A percentile compares a stretch with the other conserved stretches of the same genome.
These are phyloP conservation scores for Pelusios castaneus DNA, from an alignment of 2,113 vertebrate genomes.

Conservation along the genomic window DNA sequence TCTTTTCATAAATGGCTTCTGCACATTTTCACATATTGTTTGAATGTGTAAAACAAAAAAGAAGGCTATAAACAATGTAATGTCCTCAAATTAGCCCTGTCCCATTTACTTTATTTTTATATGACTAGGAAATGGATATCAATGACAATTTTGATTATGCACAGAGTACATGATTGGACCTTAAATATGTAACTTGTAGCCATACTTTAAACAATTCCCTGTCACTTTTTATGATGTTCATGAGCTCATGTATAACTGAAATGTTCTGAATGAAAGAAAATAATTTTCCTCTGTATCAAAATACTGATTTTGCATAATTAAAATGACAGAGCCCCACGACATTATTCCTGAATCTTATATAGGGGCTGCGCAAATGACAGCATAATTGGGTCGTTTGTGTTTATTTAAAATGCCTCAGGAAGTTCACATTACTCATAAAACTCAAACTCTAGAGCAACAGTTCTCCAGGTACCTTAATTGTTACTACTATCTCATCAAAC, in stretches of 20 bases:
- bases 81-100: neutral
- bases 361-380: neutral
- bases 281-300: neutral
- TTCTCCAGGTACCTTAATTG: neutral
- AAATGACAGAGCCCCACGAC: neutral
- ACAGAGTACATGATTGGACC: neutral
- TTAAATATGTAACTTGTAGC: neutral
- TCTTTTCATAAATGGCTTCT: neutral
- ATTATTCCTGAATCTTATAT: neutral
- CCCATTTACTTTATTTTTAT: neutral
- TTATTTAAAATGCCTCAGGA: neutral
- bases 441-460: neutral
- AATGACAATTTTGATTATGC: neutral
- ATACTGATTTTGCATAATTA: neutral
- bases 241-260: neutral
- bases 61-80: neutral
- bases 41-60: neutral
- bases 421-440: neutral
- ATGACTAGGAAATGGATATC: neutral
- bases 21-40: neutral
- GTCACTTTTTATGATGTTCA: neutral
- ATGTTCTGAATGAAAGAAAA: neutral
- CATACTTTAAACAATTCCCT: neutral
- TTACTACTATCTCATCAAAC: neutral
- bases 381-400: fast-evolving